Base-by-base conservation (phyloP, 30 jellyfish, hydroid and myxozoan genomes). In the Cassiopea andromeda region DNA sequence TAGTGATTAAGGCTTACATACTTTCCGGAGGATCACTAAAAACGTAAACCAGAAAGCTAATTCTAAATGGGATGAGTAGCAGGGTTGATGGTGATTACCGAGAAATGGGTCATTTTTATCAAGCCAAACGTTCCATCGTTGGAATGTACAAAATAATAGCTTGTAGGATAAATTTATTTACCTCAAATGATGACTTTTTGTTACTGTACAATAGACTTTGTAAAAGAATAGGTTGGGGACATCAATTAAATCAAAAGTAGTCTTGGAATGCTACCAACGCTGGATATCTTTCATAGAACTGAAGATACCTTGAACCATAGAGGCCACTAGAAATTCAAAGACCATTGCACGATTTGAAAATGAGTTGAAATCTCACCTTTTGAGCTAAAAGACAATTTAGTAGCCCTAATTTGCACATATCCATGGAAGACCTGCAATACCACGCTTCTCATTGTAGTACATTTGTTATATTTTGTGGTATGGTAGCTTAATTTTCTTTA, bases 101-200 rank as follows among this genome's bases (percentile, higher is more conserved):
- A 10, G 12, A 13, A 4, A 18, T 12, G 43, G 83, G 15, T 43
- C 43, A 74, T 74, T 74, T 74, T 74, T 74, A 74, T 74, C 10
- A 74, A 9, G 83, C 19, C 60, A 74, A 74, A 74, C 83, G 69
- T 18, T 66, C 3, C 15, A 7, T 66, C 75, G 38, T 66, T 66
- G 0, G 38, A 66, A 66, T 66, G 75, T 66, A 66, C 75, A 66
- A 10, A 66, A 19, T 19, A 66, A 27, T 66, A 19, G 75, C 27
- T 66, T 66, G 75, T 27, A 66, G 75, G 75, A 66, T 66, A 19
- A 66, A 66, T 66, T 27, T 27, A 27, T 27, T 27, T 27, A 27
- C 38, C 38, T 27, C 38, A 27, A 27, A 27, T 27, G 38, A 27
- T 27, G 38, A 27, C 38, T 27, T 66, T 19, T 66, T 66, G 0